Evolutionary conservation across 2,113 vertebrate genomes (phyloP), one percentile per base, ranked within the genome.

Genomic region (Piaya cayana): DNA sequence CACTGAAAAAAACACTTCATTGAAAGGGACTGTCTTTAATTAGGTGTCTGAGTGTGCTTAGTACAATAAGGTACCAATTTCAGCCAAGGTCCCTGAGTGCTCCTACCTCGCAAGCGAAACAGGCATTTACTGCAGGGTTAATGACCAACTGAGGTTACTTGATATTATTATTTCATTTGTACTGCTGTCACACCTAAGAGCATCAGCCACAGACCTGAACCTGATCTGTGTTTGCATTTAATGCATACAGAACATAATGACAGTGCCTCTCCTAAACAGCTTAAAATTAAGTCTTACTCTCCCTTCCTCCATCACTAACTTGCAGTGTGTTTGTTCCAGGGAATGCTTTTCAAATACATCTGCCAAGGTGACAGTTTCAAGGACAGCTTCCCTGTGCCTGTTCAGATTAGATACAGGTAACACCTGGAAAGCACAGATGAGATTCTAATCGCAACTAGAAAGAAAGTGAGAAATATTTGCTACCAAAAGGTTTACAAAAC

Each of bases 121-220:
- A 78, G 77, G 72, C 89, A 89, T 89, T 93, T 93, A 96, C 86
- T 90, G 88, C 90, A 64, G 58, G 69, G 72, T 93, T 96, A 95
- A 97, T 87, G 89, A 95, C 86, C 81, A 92, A 32, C 91, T 76
- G 77, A 93, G 92, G 92, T 95, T 95, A 96, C 89, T 64, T 68
- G 88, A 91, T 91, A 76, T 89, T 94, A 90, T 94, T 93, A 95
- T 95, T 96, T 93, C 95, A 97, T 93, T 97, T 96, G 94, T 95
- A 87, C 89, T 84, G 62, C 81, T 92, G 91, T 95, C 92, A 93
- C 93, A 95, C 91, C 95, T 97, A 92, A 47, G 36, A 93, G 70
- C 81, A 78, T 47, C 86, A 91, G 95, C 86, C 96, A 82, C 91
- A 95, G 89, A 95, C 74, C 84, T 80, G 93, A 92, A 91, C 94